These are phyloP conservation scores for Fistularia commersonii DNA, from an alignment of 2,797 vertebrate genomes.

Conservation along the genomic window DNA sequence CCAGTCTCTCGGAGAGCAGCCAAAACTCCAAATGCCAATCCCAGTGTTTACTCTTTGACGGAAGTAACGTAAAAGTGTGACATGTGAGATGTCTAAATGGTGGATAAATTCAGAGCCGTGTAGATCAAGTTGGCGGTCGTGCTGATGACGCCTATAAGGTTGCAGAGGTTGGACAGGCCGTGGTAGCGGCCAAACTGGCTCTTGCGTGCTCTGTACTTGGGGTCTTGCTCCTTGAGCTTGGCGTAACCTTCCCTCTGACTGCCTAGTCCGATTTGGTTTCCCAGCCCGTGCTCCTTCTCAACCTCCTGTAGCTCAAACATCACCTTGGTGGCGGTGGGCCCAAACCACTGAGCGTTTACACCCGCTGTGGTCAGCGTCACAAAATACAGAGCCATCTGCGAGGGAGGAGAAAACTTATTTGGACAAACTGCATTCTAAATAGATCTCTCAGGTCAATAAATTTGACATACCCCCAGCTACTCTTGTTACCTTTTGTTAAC, in stretches of 20 bases:
- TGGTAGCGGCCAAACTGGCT: conserved; percentile 79
- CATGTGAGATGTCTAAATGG: conserved; percentile 60
- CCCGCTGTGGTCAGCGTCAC: conserved; percentile 66
- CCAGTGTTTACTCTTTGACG: neutral
- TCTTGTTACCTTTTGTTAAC: too few species aligned
- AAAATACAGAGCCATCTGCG: conserved; percentile 80
- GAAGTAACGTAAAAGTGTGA: neutral
- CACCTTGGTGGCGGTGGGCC: conserved; percentile 66
- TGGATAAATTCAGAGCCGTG: conserved; percentile 74
- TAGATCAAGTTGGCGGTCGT: conserved; percentile 78
- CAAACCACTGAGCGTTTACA: conserved; percentile 81
- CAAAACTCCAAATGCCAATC: too few species aligned
- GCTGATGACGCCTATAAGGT: conserved; percentile 79
- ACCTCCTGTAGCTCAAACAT: conserved; percentile 78
- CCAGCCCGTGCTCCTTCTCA: conserved; percentile 82
- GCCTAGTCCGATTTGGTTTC: conserved; percentile 71
- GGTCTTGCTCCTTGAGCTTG: conserved; percentile 82
- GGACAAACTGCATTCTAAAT: too few species aligned
- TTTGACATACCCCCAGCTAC: too few species aligned
- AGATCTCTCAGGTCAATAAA: too few species aligned
- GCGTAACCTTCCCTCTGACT: conserved; percentile 74
- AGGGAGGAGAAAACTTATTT: neutral
- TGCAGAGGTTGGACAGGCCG: conserved; percentile 80
- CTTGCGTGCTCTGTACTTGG: conserved; percentile 77
- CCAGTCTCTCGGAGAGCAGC: too few species aligned